phyloP scores from a whole-genome alignment of 2,888 invertebrate species.

The Callimorpha dominula region DNA sequence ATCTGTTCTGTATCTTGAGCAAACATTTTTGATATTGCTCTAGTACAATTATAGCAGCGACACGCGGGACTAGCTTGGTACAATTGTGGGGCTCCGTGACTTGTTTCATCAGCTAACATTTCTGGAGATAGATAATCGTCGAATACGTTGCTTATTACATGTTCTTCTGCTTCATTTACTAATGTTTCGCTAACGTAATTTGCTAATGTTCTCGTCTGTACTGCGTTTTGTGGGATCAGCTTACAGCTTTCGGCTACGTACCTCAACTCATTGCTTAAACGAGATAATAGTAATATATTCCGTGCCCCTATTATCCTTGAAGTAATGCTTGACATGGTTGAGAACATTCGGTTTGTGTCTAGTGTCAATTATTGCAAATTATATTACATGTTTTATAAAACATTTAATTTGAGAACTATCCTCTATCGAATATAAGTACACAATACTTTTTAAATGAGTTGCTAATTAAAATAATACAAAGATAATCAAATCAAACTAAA shows the following conservation, averaged over 20 bases:
- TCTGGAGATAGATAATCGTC: not conserved
- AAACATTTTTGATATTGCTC: not conserved
- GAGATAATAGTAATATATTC: not conserved
- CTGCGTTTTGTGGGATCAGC: not conserved
- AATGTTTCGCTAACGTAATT: not conserved
- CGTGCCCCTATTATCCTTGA: not conserved
- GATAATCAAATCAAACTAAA: not conserved
- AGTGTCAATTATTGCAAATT: not conserved
- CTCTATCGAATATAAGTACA: not conserved
- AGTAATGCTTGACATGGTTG: not conserved
- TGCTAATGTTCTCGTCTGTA: not conserved
- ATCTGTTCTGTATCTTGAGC: not conserved
- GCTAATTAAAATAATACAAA: not conserved
- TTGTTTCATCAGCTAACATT: not conserved
- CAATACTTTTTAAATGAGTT: not conserved
- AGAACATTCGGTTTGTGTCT: not conserved
- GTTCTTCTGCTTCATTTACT: not conserved
- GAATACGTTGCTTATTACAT: not conserved
- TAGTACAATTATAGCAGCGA: conserved; percentile 2
- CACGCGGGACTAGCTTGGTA: not conserved
- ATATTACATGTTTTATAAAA: not conserved
- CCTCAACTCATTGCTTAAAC: not conserved
- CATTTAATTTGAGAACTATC: not conserved
- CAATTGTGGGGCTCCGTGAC: conserved; percentile 6
- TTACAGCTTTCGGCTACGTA: not conserved